These are phyloP conservation scores for Notolabrus celidotus DNA, from an alignment of 2,797 vertebrate genomes.

Conservation along the genomic window DNA sequence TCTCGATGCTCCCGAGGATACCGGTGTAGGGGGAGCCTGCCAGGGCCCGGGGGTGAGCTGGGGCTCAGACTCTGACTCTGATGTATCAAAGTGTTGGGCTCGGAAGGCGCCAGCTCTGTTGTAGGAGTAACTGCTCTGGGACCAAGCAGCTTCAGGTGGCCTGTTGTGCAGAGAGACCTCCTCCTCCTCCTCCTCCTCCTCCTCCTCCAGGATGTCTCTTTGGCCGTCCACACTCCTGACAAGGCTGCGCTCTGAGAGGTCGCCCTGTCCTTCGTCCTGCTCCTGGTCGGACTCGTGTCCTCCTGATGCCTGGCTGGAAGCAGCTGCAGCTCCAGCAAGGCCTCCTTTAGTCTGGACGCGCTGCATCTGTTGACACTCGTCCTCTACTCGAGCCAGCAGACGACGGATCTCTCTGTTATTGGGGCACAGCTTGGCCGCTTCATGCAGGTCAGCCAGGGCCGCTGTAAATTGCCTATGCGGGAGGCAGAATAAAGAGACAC, in stretches of 20 bases:
- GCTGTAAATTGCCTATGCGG: constrained; percentile 90
- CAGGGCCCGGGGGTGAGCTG: constrained; percentile 79
- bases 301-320: constrained; percentile 76
- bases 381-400: constrained; percentile 93
- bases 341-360: constrained; percentile 89
- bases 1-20: constrained; percentile 87
- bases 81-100: constrained; percentile 72
- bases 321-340: constrained; percentile 65
- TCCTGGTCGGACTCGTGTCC: constrained; percentile 89
- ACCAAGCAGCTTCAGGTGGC: constrained; percentile 75
- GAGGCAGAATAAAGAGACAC: not conserved
- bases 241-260: constrained; percentile 63
- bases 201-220: constrained; percentile 85
- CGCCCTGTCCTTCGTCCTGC: constrained; percentile 83
- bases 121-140: constrained; percentile 79
- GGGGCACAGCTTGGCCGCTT: constrained; percentile 94
- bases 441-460: constrained; percentile 92
- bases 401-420: constrained; percentile 94
- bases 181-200: constrained; percentile 75
- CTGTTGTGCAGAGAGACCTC: constrained; percentile 67
- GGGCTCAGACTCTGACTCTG: constrained; percentile 74
- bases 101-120: constrained; percentile 82
- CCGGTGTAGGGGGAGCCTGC: constrained; percentile 68
- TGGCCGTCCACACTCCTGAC: constrained; percentile 74
- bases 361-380: constrained; percentile 96